Base-by-base conservation (phyloP, 2,888 invertebrate genomes). In the Pseudolycoriella hygida region DNA sequence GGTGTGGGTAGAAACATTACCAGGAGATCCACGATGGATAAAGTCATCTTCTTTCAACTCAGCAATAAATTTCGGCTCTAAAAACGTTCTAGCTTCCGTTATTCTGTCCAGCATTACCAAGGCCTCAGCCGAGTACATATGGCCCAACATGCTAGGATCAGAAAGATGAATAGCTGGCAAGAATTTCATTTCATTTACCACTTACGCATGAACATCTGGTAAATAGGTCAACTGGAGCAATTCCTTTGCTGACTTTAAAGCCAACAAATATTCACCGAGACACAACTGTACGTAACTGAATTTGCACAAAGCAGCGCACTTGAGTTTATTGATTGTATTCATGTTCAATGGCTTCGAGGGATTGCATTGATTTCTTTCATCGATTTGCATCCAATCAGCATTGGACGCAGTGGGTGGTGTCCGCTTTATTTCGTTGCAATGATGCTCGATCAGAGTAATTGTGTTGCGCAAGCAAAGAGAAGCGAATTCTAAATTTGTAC, bases 101-200 rank as follows among this genome's bases (percentile, higher is more conserved):
- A 88, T 77, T 64, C 78, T 76, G 58, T 92, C 86, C 58, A 87
- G 67, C 54, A 82, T 74, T 44, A 92, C 78, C 11, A 88, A 67
- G 19, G 89, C 82, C 66, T 94, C 92, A 0, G 89, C 89, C 43
- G 85, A 81, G 62, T 94, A 94, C 54, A 93, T 73, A 61, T 88
- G 85, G 0, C 80, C 90, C 55, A 93, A 69, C 53, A 87, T 74
- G 61, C 83, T 82, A n/a, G n/a, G n/a, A n/a, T n/a, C n/a, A n/a
- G n/a, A n/a, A n/a, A n/a, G 44, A 12, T 18, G 37, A 14, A 31
- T 17, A 14, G n/a, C 18, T 15, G 17, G 32, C 20, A 31, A 38
- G 25, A 42, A 46, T 19, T 34, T 15, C 4, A 17, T 17, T 6
- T 2, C 15, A 12, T 10, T 8, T 12, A 4, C 32, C 11, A 50